Evolutionary conservation across 1,140 invertebrate genomes (phyloP).

Genomic region (Drosophila busckii): DNA sequence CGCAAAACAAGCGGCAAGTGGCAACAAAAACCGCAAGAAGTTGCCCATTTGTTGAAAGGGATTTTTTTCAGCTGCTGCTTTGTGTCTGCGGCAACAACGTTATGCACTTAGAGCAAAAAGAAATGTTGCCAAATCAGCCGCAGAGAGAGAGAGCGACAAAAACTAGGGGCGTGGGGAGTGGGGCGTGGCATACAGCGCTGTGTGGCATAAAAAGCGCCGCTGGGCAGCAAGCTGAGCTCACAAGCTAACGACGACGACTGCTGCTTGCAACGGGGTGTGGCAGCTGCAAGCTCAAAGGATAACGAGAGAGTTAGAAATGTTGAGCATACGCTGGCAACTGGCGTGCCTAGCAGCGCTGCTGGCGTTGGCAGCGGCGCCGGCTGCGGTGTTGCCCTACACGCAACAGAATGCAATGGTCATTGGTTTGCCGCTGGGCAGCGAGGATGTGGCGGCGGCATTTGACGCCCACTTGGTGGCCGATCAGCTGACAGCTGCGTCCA

Average conservation of each 20-base stretch:
- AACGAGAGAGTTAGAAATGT: slow-evolving; percentile 25
- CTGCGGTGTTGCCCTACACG: slow-evolving; percentile 37
- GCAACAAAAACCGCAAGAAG: slow-evolving; percentile 59
- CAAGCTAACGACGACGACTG: slow-evolving; percentile 49
- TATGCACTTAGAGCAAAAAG: slow-evolving; percentile 61
- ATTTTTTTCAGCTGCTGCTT: slow-evolving; percentile 30
- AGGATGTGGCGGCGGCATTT: slow-evolving; percentile 39
- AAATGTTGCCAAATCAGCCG: slow-evolving; percentile 70
- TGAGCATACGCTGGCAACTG: slow-evolving; percentile 45
- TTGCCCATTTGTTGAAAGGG: slow-evolving; percentile 56
- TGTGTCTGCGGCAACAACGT: slow-evolving; percentile 47
- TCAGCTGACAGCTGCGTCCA: slow-evolving; percentile 71
- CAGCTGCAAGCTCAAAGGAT: slow-evolving; percentile 36
- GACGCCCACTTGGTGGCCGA: slow-evolving; percentile 33
- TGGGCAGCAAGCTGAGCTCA: slow-evolving; percentile 27
- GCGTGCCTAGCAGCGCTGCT: slow-evolving; percentile 45
- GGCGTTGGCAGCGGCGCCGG: slow-evolving; percentile 17
- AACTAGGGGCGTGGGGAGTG: slow-evolving; percentile 22
- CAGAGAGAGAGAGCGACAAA: slow-evolving; percentile 29
- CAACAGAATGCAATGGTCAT: slow-evolving; percentile 53
- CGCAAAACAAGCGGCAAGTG: slow-evolving; percentile 21
- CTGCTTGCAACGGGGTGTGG: slow-evolving; percentile 55
- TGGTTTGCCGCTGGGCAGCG: slow-evolving; percentile 23
- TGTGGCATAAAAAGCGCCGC: slow-evolving; percentile 51
- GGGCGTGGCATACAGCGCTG: slow-evolving; percentile 32